Evolutionary conservation across 1,140 invertebrate species (phyloP), one percentile per base, ranked within the genome.

Genomic region (Papilio glaucus): DNA sequence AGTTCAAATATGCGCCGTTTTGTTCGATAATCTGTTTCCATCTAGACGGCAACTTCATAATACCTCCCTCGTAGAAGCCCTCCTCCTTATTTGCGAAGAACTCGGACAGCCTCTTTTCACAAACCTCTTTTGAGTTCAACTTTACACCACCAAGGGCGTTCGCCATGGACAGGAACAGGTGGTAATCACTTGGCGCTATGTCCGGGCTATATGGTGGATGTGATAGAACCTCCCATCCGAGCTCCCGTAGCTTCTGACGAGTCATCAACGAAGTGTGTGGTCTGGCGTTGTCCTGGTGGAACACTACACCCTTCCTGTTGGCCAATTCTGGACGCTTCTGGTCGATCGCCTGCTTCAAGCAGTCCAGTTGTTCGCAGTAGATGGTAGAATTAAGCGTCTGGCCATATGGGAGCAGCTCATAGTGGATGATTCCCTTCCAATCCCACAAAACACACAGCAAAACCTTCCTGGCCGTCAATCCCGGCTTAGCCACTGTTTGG

Each of bases 131-230:
- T 63, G 61, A 75, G 57, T 26, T 45, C 53, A 78, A 76, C 39
- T 76, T 82, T 72, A 70, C 72, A 75, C 61, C 74, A 76, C 72
- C 65, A 69, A 84, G 68, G 33, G 45, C 68, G 65, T 84, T 83
- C 62, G 76, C 63, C 73, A 84, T 29, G 24, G 80, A 72, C 18
- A 74, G 76, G 71, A 94, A 94, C 42, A 94, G 78, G 72, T 91
- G 81, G 73, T 87, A 94, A 78, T 94, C 85, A 71, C 77, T 86
- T 77, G 87, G 87, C 72, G 88, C 84, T 8, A 94, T 60, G 78
- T 94, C 91, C 65, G 85, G 88, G 75, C 77, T 88, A 80, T 92
- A 94, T 63, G 87, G 88, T 81, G 88, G 88, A 82, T 94, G 90
- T 71, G 77, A 69, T 49, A 94, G 72, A 78, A 89, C 81, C 71